Conservation (phyloP, 2,113 vertebrate genomes). For the Pelodiscus sinensis region DNA sequence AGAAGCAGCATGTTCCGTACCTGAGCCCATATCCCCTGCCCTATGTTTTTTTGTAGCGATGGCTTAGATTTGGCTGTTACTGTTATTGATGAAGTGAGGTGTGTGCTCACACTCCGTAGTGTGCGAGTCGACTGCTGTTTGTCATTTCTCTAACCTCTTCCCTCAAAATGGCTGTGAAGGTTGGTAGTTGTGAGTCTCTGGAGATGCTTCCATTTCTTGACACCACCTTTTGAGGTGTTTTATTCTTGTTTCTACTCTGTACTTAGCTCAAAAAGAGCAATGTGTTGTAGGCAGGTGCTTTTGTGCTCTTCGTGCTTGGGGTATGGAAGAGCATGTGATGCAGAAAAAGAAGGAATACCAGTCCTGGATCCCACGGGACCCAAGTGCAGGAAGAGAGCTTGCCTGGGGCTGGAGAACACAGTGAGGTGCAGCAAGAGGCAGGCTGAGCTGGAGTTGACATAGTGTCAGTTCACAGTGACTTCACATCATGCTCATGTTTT, state of each 20-base stretch:
- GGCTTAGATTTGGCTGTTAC: conserved; percentile 55
- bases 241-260: not conserved
- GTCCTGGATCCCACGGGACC: not conserved
- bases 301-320: rapidly evolving
- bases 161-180: not conserved
- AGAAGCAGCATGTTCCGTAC: conserved; percentile 38
- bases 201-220: not conserved
- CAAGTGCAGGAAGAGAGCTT: not conserved
- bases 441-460: not conserved
- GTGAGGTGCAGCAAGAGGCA: rapidly evolving
- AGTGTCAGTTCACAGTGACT: not conserved
- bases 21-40: conserved; percentile 21
- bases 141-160: conserved; percentile 17
- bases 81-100: conserved; percentile 47
- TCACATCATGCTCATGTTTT: not conserved
- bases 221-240: not conserved
- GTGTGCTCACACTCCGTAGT: conserved; percentile 24
- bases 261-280: rapidly evolving
- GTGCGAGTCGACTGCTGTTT: conserved; percentile 48
- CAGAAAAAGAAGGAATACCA: not conserved
- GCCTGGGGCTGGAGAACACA: not conserved
- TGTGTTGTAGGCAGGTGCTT: not conserved
- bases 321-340: not conserved
- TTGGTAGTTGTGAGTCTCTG: not conserved
- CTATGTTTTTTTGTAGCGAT: conserved; percentile 57